Percentiles rank a stretch among this genome's conserved stretches.
Conservation (phyloP, 2,797 vertebrate species). For the Saxicola maurus region DNA sequence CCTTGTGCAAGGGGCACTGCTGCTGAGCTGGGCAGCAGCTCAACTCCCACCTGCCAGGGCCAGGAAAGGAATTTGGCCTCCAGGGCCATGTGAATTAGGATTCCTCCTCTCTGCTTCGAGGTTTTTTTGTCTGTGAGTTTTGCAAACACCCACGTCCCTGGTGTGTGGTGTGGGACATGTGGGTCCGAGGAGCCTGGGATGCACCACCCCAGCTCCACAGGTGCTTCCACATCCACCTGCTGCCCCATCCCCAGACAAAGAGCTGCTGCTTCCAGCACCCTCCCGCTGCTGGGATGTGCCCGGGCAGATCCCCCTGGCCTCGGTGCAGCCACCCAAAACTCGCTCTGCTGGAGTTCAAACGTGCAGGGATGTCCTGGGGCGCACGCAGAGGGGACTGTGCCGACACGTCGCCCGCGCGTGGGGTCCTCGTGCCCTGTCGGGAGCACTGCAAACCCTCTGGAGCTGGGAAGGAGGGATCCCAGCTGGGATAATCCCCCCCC, state of each 20-base stretch:
- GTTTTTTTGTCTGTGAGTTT: not conserved
- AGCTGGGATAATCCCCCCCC: not conserved
- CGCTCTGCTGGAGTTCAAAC: not conserved
- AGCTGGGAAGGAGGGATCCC: not conserved
- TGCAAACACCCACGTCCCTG: not conserved
- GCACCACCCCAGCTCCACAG: not conserved
- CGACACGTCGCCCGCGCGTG: rapidly evolving
- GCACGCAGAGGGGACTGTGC: not conserved
- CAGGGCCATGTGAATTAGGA: not conserved
- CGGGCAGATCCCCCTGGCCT: not conserved
- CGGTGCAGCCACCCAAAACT: not conserved
- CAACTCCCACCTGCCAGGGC: not conserved
- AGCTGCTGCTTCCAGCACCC: not conserved
- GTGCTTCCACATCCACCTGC: constrained; percentile 29
- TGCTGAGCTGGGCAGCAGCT: not conserved
- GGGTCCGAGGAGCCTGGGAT: not conserved
- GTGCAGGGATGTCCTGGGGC: not conserved
- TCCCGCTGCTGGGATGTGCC: not conserved
- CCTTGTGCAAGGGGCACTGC: not conserved
- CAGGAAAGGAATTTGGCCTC: not conserved
- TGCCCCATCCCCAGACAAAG: rapidly evolving
- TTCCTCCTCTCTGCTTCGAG: not conserved
- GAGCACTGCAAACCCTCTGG: not conserved
- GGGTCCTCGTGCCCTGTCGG: not conserved
- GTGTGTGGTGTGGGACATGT: rapidly evolving